Conservation (phyloP, 2,888 invertebrate species). For the Monoplex corrugatus region DNA sequence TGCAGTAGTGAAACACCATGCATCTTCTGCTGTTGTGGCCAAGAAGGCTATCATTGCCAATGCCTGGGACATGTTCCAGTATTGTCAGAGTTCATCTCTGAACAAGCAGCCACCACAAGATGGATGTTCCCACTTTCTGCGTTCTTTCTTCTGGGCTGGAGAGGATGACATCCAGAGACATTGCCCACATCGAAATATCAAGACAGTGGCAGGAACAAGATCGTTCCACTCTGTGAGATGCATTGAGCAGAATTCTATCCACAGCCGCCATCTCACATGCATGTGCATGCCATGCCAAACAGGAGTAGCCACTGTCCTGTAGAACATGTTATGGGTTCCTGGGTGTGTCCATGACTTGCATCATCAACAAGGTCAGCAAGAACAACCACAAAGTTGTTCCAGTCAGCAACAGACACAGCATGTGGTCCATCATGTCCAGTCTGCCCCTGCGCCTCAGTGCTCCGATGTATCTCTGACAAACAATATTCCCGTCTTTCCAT, state of each 20-base stretch:
- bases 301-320: not conserved
- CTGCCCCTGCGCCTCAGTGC: no score
- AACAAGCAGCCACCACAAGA: constrained; percentile 16
- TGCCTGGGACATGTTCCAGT: not conserved
- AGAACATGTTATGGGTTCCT: not conserved
- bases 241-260: not conserved
- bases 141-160: not conserved
- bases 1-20: constrained; percentile 3
- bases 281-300: not conserved
- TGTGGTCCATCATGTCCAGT: no score
- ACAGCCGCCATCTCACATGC: not conserved
- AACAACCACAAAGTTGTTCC: no score
- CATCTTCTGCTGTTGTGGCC: not conserved
- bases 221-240: constrained; percentile 20
- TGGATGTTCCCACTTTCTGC: not conserved
- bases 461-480: no score
- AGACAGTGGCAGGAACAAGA: constrained; percentile 9
- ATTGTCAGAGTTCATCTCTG: not conserved
- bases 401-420: no score
- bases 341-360: not conserved
- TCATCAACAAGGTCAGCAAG: no score
- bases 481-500: no score
- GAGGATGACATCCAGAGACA: not conserved
- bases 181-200: not conserved
- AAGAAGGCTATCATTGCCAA: not conserved